Percentiles rank a stretch among this genome's conserved stretches.
These are phyloP conservation scores for Eolophus roseicapilla DNA, from an alignment of 2,113 vertebrate species.

Conservation along the genomic window DNA sequence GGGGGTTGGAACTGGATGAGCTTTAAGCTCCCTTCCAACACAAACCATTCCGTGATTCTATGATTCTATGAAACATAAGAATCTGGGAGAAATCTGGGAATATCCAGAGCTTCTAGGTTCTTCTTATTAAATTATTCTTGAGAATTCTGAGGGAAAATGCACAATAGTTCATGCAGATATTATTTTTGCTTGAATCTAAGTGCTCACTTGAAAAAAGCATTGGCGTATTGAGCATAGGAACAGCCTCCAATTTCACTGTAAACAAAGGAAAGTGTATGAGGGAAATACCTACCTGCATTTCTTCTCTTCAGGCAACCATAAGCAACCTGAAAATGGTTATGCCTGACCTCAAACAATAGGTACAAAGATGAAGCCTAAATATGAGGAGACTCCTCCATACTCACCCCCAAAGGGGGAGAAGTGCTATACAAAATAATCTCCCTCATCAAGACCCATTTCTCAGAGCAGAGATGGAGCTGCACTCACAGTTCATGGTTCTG, in stretches of 20 bases:
- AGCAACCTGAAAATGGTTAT: not conserved
- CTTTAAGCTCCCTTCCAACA: not conserved
- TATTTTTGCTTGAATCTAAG: not conserved
- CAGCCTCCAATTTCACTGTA: not conserved
- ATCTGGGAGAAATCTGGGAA: not conserved
- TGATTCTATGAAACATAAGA: not conserved
- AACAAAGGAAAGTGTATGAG: not conserved
- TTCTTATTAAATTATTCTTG: not conserved
- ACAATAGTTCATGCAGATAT: not conserved
- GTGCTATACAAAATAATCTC: not conserved
- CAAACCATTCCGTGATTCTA: not conserved
- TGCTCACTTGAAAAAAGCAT: not conserved
- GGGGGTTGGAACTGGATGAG: not conserved
- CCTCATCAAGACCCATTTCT: not conserved
- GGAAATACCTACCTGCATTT: not conserved
- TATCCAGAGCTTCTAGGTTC: not conserved
- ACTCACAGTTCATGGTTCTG: not conserved
- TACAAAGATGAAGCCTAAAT: not conserved
- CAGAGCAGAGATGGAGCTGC: not conserved
- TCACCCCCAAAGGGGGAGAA: not conserved
- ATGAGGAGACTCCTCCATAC: fast-evolving
- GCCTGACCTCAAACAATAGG: not conserved
- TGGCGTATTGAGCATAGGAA: not conserved
- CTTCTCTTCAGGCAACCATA: not conserved
- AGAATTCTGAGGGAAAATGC: not conserved